These are phyloP conservation scores for Philopedon plagiatum DNA, from an alignment of 2,888 invertebrate genomes.

Conservation along the genomic window DNA sequence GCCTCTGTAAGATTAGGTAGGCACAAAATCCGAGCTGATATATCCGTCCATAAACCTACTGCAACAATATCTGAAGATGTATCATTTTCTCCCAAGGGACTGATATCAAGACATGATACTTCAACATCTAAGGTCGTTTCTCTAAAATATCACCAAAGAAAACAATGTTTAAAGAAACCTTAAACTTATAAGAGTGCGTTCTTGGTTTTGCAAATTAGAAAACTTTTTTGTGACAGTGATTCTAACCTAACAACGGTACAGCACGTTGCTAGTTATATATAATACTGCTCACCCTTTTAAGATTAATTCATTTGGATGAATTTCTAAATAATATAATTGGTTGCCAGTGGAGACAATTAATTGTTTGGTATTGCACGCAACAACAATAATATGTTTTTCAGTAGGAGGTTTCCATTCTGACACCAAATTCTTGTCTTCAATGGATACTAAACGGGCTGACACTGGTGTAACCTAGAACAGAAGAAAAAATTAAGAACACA, in stretches of 20 bases:
- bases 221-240: too few species aligned
- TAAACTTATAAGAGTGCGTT: background rate
- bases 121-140: constrained; percentile 89
- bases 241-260: too few species aligned
- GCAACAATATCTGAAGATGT: constrained; percentile 83
- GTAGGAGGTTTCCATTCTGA: constrained; percentile 82
- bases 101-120: constrained; percentile 96
- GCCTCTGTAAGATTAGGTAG: constrained; percentile 86
- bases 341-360: constrained; percentile 90
- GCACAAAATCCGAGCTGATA: constrained; percentile 88
- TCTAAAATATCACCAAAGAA: constrained; percentile 63
- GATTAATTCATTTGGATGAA: constrained; percentile 76
- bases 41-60: constrained; percentile 98
- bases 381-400: constrained; percentile 88
- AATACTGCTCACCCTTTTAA: constrained; percentile 72
- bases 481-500: too few species aligned
- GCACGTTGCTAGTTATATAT: too few species aligned
- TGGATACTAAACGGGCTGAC: constrained; percentile 80
- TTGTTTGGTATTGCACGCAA: constrained; percentile 84
- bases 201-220: background rate
- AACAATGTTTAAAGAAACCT: too few species aligned
- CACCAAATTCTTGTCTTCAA: constrained; percentile 76
- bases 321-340: constrained; percentile 86
- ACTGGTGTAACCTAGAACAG: constrained; percentile 75
- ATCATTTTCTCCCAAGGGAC: constrained; percentile 78